Base-by-base conservation (phyloP, 2,113 vertebrate genomes). In the Hylia prasina region DNA sequence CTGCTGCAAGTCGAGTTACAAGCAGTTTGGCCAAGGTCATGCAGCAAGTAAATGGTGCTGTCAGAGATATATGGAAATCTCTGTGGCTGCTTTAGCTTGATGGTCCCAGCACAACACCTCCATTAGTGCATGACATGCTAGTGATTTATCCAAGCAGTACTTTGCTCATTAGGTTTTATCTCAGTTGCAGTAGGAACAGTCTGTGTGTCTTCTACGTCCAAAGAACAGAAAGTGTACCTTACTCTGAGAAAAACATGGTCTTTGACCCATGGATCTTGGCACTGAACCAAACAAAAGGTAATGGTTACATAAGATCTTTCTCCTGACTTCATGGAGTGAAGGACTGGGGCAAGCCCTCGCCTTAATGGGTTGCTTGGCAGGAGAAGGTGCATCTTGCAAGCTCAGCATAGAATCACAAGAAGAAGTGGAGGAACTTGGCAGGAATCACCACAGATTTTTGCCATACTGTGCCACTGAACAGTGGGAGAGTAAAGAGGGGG, bases 161-260 rank as follows among this genome's bases (percentile, higher is more conserved):
- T 88, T 83, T 82, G 72, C 90, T 87, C 79, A 81, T 94, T 80
- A 92, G 82, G 79, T 83, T 92, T 96, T 94, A 86, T 96, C 89
- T 89, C 30, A 5, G 13, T 4, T 61, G 22, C 4, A 4, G 35
- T 80, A 82, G 51, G 68, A 89, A 91, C 54, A 71, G n/a, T 39
- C 56, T 92, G 47, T 57, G 18, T 7, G 8, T 42, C 86, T 89
- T 40, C 44, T 31, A 31, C 33, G 61, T n/a, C 27, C 44, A 84
- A 88, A 77, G 77, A 90, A 56, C 69, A 89, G 64, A 63, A 42
- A 80, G 69, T 3, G 4, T 42, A 82, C 28, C 76, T 89, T 72
- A 23, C 13, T 61, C 60, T 11, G 76, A 87, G 53, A 28, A 84
- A 75, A 94, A 77, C 6, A 56, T 0, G 21, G 39, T 70, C 83